These are phyloP conservation scores for Xylocampa areola DNA, from an alignment of 2,888 invertebrate species.

Conservation along the genomic window DNA sequence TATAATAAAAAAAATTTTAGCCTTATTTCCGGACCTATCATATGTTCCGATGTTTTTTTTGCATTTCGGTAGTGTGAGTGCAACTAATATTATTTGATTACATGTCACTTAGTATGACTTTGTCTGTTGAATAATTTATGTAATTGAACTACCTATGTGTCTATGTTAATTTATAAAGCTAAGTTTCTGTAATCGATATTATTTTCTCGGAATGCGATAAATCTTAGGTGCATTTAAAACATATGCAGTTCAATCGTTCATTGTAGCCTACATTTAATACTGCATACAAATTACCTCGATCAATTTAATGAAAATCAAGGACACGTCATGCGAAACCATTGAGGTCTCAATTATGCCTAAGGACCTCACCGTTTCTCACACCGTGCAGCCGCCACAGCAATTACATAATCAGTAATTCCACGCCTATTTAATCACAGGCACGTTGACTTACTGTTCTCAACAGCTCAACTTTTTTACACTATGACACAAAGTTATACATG, in stretches of 20 bases:
- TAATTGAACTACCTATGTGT: not conserved
- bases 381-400: conserved; percentile 46
- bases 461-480: conserved; percentile 32
- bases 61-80: too few species aligned
- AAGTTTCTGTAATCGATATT: not conserved
- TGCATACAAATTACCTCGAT: conserved; percentile 29
- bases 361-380: conserved; percentile 38
- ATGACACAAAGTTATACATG: conserved; percentile 23
- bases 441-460: conserved; percentile 44
- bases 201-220: conserved; percentile 15
- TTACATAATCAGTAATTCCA: conserved; percentile 63
- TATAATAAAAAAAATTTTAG: too few species aligned
- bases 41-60: too few species aligned
- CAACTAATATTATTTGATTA: too few species aligned
- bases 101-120: too few species aligned
- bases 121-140: too few species aligned
- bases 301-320: conserved; percentile 43
- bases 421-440: conserved; percentile 65
- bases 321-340: conserved; percentile 23
- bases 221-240: conserved; percentile 17
- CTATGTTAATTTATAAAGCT: not conserved
- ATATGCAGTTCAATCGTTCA: conserved; percentile 28
- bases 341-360: conserved; percentile 51
- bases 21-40: too few species aligned
- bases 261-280: conserved; percentile 14